Conservation (phyloP, 1,140 invertebrate species). For the Phocides pigmalion region DNA sequence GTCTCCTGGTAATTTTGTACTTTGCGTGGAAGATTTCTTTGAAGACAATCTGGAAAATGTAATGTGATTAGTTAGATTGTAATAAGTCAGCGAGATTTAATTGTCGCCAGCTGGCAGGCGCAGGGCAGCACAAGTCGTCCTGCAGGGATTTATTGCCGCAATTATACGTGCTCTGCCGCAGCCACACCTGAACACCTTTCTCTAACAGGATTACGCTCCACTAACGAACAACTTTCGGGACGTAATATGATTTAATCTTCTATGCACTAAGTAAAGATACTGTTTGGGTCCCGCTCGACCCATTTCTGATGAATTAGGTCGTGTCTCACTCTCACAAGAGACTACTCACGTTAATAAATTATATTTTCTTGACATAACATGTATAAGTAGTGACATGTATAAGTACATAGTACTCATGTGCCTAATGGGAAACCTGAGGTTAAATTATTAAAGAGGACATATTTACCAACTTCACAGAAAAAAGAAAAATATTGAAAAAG, state of each 20-base stretch:
- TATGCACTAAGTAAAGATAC: constrained; percentile 19
- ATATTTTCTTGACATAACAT: constrained; percentile 9
- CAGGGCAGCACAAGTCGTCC: constrained; percentile 58
- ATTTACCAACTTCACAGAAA: too few relatives aligned
- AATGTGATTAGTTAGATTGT: constrained; percentile 58
- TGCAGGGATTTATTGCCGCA: constrained; percentile 71
- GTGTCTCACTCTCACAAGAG: not conserved
- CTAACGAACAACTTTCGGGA: constrained; percentile 48
- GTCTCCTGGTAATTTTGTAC: too few relatives aligned
- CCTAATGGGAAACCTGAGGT: too few relatives aligned
- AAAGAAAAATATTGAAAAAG: too few relatives aligned
- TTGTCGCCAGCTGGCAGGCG: constrained; percentile 60
- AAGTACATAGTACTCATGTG: too few relatives aligned
- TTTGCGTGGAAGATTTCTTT: too few relatives aligned
- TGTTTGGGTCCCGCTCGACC: constrained; percentile 6
- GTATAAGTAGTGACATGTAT: too few relatives aligned
- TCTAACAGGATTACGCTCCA: constrained; percentile 50
- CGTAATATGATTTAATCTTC: constrained; percentile 44
- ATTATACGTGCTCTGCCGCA: constrained; percentile 69
- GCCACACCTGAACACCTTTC: constrained; percentile 65
- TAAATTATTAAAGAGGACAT: too few relatives aligned
- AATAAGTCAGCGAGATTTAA: constrained; percentile 69
- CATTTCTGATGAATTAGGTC: constrained; percentile 19
- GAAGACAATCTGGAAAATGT: not conserved
- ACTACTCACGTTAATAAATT: not conserved